Percentiles rank a stretch among this genome's conserved stretches.
These are phyloP conservation scores for Merodon equestris DNA, from an alignment of 2,888 invertebrate genomes.

Conservation along the genomic window DNA sequence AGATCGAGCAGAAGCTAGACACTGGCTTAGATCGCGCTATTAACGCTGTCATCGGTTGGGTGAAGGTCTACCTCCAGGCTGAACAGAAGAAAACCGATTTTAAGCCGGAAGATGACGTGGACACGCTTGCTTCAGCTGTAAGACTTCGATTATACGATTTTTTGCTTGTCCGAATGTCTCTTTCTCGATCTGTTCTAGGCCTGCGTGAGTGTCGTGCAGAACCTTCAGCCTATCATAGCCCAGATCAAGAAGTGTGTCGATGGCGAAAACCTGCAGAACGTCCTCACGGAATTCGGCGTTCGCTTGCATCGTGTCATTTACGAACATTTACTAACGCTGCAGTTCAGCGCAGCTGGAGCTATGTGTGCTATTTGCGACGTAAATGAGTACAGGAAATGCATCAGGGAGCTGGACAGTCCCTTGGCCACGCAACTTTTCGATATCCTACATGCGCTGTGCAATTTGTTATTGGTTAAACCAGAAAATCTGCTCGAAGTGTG, in stretches of 20 bases:
- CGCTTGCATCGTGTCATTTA: constrained; percentile 96
- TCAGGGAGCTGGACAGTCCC: constrained; percentile 85
- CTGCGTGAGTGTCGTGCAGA: constrained; percentile 90
- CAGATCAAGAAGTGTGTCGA: constrained; percentile 91
- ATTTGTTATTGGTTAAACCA: constrained; percentile 95
- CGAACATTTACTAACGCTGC: constrained; percentile 95
- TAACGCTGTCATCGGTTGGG: constrained; percentile 93
- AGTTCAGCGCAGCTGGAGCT: constrained; percentile 96
- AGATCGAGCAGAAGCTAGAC: constrained; percentile 94
- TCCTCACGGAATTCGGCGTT: constrained; percentile 93
- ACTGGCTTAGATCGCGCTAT: constrained; percentile 91
- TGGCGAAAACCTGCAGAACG: constrained; percentile 93
- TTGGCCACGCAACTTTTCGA: constrained; percentile 94
- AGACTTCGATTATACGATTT: no score
- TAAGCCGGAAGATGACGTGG: constrained; percentile 91
- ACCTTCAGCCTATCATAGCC: constrained; percentile 87
- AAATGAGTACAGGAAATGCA: constrained; percentile 96
- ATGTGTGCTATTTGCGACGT: constrained; percentile 99
- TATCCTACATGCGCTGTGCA: constrained; percentile 96
- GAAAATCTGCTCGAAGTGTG: constrained; percentile 98
- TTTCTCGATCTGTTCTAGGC: constrained; percentile 85
- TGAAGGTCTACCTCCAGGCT: constrained; percentile 90
- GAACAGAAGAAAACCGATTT: constrained; percentile 98
- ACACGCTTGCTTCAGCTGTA: constrained; percentile 91
- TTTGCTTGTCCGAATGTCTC: constrained; percentile 71